Evolutionary conservation across 92 coral and sea anemone genomes (phyloP).

Genomic region (Epizoanthus illoricatus): DNA sequence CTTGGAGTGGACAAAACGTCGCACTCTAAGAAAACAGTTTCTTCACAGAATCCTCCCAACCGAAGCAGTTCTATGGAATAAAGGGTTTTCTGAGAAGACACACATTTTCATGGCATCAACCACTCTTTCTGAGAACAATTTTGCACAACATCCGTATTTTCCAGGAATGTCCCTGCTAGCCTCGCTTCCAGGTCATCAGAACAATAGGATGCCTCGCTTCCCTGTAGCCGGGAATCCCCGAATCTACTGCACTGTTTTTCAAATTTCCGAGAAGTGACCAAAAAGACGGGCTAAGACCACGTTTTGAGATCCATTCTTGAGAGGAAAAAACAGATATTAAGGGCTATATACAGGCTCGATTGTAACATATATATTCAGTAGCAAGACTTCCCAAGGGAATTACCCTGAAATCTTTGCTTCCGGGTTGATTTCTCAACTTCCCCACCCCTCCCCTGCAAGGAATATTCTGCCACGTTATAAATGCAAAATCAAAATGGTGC

Average conservation of each 20-base stretch:
- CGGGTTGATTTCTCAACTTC: not conserved
- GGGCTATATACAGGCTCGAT: too few species aligned
- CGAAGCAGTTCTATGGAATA: conserved; percentile 5
- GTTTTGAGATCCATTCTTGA: not conserved
- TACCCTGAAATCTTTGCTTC: not conserved
- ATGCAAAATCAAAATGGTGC: conserved; percentile 52
- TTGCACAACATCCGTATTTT: conserved; percentile 3
- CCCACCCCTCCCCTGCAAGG: conserved; percentile 4
- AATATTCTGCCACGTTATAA: too few species aligned
- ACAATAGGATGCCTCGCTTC: not conserved
- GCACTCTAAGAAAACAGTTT: not conserved
- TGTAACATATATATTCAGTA: too few species aligned
- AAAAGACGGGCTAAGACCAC: not conserved
- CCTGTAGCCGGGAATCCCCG: conserved; percentile 8
- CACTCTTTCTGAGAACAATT: not conserved
- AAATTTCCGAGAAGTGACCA: not conserved
- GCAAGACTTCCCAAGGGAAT: too few species aligned
- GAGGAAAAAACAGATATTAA: too few species aligned
- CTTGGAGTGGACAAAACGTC: too few species aligned
- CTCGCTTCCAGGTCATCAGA: conserved; percentile 16
- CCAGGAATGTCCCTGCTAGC: conserved; percentile 25
- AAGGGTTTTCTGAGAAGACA: conserved; percentile 16
- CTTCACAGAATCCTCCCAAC: not conserved
- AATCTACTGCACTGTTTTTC: not conserved
- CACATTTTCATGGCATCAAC: not conserved